Base-by-base conservation (phyloP, 2,797 vertebrate genomes). In the Neosalanx taihuensis region DNA sequence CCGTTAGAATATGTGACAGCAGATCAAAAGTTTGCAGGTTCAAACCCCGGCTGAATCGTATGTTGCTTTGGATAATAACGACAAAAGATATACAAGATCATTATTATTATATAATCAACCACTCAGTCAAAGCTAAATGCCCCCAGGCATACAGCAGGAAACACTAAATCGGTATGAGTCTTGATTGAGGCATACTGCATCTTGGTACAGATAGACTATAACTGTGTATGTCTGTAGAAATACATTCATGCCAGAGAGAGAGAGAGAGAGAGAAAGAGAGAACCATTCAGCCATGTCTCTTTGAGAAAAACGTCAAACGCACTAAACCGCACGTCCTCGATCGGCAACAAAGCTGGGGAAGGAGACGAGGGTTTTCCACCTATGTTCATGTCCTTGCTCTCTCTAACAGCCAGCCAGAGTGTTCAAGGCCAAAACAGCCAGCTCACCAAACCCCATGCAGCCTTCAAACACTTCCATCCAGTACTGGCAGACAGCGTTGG, bases 401-500 rank as follows among this genome's bases (percentile, higher is more conserved):
- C 64, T 59, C 70, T 53, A 15, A 4, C 72, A 60, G 51, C 6
- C 23, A 77, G 71, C 5, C n/a, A 31, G 35, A 31, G 64, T 69
- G 76, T 74, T 80, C 77, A 73, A 77, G 71, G 82, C 78, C 41
- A 4, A 41, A 68, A 23, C 73, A 0, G 53, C 26, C 49, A 33
- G 58, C 69, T 26, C 59, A 2, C 2, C 74, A 65, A 71, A 33
- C 70, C 75, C 69, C 70, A 35, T 0, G 69, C 56, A 69, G 73
- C 69, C 46, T 71, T 67, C 72, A 72, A 72, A 79, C 26, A 29
- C 10, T 10, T 76, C 75, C 74, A 73, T 76, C 75, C 69, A 46
- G 59, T 26, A 4, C 12, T 15, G 12, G 20, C 63, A 68, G 62
- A 79, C 74, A 58, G 53, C 10, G 80, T 72, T 71, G 80, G 60